A percentile compares a stretch with the other conserved stretches of the same genome.
Conservation (phyloP, 2,797 vertebrate species). For the Nannoperca australis region DNA sequence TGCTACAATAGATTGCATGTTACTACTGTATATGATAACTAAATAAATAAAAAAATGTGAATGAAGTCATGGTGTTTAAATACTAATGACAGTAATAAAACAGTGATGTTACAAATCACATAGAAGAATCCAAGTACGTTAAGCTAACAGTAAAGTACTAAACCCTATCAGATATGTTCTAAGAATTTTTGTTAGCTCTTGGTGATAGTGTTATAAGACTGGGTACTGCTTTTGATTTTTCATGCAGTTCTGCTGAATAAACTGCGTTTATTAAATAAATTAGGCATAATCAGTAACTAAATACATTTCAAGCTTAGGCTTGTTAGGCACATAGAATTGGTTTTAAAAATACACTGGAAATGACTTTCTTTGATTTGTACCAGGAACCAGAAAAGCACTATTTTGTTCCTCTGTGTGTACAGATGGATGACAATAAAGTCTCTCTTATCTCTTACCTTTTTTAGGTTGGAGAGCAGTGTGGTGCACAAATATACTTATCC, state of each 20-base stretch:
- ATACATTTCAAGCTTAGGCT: neutral
- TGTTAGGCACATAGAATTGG: too few relatives aligned
- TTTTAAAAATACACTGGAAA: neutral
- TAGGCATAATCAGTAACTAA: neutral
- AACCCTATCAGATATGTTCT: too few relatives aligned
- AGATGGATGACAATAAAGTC: too few relatives aligned
- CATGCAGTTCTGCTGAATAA: neutral
- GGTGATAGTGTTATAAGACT: too few relatives aligned
- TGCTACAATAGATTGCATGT: neutral
- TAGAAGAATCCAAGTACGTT: neutral
- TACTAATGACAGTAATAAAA: too few relatives aligned
- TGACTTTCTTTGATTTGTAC: too few relatives aligned
- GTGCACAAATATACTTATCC: constrained; percentile 84
- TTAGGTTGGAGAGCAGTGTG: constrained; percentile 79
- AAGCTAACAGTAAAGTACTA: neutral
- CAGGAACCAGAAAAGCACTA: too few relatives aligned
- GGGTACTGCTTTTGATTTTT: too few relatives aligned
- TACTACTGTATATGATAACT: neutral
- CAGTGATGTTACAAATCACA: neutral
- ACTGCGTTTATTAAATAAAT: neutral
- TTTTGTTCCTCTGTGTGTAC: too few relatives aligned
- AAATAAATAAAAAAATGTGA: too few relatives aligned
- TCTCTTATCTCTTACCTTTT: neutral
- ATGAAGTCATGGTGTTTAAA: too few relatives aligned
- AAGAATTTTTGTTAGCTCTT: too few relatives aligned